A percentile compares a stretch with the other conserved stretches of the same genome.
Evolutionary conservation across 2,113 vertebrate genomes (phyloP).

Genomic region (Tragelaphus strepsiceros): DNA sequence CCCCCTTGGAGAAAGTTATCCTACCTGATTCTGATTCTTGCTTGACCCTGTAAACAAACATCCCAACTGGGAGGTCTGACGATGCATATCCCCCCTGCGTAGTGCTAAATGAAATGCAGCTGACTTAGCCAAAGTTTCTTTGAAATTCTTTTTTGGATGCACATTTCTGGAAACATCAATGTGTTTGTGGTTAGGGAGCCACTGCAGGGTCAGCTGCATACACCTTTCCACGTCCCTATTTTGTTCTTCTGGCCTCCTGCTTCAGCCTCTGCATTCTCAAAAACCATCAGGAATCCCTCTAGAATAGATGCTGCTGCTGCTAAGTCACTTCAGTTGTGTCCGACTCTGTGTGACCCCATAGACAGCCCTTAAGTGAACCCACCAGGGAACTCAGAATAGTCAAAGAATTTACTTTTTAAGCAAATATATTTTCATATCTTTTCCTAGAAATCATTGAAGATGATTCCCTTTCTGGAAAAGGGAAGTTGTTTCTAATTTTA

Average conservation of each 20-base stretch:
- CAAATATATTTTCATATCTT: background rate
- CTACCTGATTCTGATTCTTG: constrained; percentile 3
- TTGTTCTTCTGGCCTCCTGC: background rate
- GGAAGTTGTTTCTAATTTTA: constrained; percentile 48
- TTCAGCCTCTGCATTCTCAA: background rate
- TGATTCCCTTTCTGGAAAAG: background rate
- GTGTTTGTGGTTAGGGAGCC: background rate
- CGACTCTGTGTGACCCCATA: no score
- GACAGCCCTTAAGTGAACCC: background rate
- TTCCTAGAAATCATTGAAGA: background rate
- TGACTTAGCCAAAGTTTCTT: background rate
- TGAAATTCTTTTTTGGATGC: background rate
- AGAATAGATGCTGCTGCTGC: background rate
- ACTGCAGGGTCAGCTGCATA: no score
- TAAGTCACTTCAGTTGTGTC: no score
- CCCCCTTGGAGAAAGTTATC: background rate
- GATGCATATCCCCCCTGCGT: background rate
- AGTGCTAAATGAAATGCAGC: background rate
- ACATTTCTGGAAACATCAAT: background rate
- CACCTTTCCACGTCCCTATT: rapidly evolving
- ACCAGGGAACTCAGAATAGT: background rate
- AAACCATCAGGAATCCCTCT: background rate
- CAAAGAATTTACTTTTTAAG: background rate
- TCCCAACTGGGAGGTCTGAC: background rate
- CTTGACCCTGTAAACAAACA: constrained; percentile 3